Evolutionary conservation across 2,113 vertebrate genomes (phyloP), one percentile per base, ranked within the genome.

Genomic region (Datnioides undecimradiatus): DNA sequence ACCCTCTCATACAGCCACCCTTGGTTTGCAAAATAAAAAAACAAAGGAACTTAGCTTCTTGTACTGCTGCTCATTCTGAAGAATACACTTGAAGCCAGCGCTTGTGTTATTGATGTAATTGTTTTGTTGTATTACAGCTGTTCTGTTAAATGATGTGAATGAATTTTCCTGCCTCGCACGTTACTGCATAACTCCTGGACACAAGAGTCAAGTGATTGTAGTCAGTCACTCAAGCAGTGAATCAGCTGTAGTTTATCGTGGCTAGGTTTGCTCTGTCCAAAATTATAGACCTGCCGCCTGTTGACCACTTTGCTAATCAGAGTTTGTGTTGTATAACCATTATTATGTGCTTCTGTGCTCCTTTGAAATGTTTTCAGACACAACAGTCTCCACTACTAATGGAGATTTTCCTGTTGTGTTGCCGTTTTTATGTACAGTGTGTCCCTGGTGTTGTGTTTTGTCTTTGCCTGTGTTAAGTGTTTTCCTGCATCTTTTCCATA

Each of bases 351-450:
- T 4, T 2, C 27, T 19, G 5, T 0, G 4, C 2, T 48, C 48
- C 43, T 63, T 52, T 27, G 33, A 65, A 40, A 79, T 23, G 52
- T 57, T 72, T 64, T 51, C 40, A 80, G 62, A 71, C 64, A 55
- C 40, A 64, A 67, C 64, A 74, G 41, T 52, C 49, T 51, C 5
- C 12, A 2, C 11, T 16, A 52, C 33, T 80, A 80, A 85, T 77
- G 73, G 73, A 14, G 12, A 23, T 51, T 67, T 87, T 83, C 68
- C 84, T 84, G 82, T 77, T 75, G 57, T 16, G 45, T 73, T 14
- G 25, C 27, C 9, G n/a, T 41, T 29, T 55, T 68, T 38, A 10
- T 55, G 19, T 7, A 29, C 36, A 23, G 36, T 29, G 23, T 41
- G 11, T 34, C n/a, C 6, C 23, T 45, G 34, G 23, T 68, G 5